phyloP scores from a whole-genome alignment of 1,140 invertebrate species.

The Cydia splendana region DNA sequence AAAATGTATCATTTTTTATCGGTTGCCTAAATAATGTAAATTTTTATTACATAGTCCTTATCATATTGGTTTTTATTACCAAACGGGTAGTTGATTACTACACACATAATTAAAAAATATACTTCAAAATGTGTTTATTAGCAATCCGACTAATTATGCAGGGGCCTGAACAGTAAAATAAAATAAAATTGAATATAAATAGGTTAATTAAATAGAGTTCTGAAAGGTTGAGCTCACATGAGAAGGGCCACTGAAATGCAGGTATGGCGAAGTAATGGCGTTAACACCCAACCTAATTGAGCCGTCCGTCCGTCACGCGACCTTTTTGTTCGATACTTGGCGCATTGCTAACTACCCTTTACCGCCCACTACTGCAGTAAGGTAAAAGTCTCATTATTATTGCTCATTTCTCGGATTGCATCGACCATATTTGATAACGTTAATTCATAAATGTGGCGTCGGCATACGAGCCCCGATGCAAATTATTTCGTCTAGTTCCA shows the following conservation, averaged over 20 bases:
- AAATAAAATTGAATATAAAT: slow-evolving; percentile 4
- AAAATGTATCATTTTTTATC: no score
- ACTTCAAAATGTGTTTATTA: neutral
- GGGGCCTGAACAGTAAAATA: neutral
- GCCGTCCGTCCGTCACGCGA: slow-evolving; percentile 38
- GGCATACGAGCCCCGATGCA: no score
- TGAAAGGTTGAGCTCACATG: slow-evolving; percentile 12
- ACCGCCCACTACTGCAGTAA: neutral
- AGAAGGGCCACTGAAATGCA: slow-evolving; percentile 26
- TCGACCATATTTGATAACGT: no score
- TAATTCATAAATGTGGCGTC: no score
- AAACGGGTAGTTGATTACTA: no score
- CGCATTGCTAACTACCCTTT: slow-evolving; percentile 27
- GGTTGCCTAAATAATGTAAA: no score
- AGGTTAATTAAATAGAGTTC: slow-evolving; percentile 12
- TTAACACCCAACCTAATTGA: slow-evolving; percentile 39
- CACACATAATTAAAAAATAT: neutral
- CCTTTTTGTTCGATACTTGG: slow-evolving; percentile 34
- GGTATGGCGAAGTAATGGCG: slow-evolving; percentile 19
- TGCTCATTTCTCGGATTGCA: no score
- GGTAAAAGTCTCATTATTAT: no score
- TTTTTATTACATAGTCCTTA: no score
- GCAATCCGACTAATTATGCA: neutral
- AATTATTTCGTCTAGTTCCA: no score
- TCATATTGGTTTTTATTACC: no score